Base-by-base conservation (phyloP, 1,140 invertebrate species). In the Carposina sasakii region DNA sequence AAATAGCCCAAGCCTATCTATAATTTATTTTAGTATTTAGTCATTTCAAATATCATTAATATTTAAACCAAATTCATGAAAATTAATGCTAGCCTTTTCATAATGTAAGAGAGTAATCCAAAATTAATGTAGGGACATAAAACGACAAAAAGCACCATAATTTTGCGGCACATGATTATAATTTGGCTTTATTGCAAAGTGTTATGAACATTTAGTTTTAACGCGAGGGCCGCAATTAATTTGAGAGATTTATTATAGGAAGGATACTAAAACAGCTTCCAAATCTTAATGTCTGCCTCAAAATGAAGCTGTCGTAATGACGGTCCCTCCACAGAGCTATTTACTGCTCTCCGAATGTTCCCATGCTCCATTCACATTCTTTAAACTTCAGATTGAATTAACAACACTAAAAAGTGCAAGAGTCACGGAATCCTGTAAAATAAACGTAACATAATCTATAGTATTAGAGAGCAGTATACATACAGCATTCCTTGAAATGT, bases 201-300 rank as follows among this genome's bases (percentile, higher is more conserved):
- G n/a, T n/a, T n/a, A n/a, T n/a, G n/a, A n/a, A n/a, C n/a, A n/a
- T n/a, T n/a, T n/a, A n/a, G n/a, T n/a, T n/a, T n/a, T n/a, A n/a
- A n/a, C n/a, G n/a, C n/a, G n/a, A n/a, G n/a, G n/a, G n/a, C n/a
- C n/a, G n/a, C n/a, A n/a, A n/a, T n/a, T n/a, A n/a, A n/a, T n/a
- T n/a, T n/a, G n/a, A n/a, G 41, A 63, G 58, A 71, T 77, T 77
- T 76, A 79, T 75, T 65, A 68, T 67, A 41, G 55, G 50, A 65
- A 65, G 62, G 67, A 76, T 57, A 53, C 57, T 67, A 57, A 68
- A 74, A 59, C 60, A 65, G 69, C 64, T 63, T 61, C 52, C 52
- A 63, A 69, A 61, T 63, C 60, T 75, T n/a, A 67, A 71, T 66
- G 64, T 63, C 67, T 53, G 58, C 58, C 64, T 67, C 63, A 57